Base-by-base conservation (phyloP, 2,797 vertebrate species). In the Sebastes hopkinsi region DNA sequence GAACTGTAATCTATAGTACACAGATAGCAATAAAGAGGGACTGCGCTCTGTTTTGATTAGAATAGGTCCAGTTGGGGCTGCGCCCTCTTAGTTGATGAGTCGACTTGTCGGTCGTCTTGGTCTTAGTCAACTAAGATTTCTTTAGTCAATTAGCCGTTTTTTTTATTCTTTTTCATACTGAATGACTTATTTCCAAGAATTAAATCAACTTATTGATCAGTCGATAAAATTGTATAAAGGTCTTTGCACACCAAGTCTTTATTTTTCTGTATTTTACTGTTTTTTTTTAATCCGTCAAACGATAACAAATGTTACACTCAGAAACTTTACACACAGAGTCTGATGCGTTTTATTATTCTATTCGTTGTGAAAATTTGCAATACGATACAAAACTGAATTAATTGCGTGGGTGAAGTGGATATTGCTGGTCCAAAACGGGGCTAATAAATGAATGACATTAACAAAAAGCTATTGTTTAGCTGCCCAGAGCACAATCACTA, bases 101-200 rank as follows among this genome's bases (percentile, higher is more conserved):
- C 52, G 4, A 50, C 18, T 50, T 50, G 18, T 50, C 18, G 8
- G 46, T 22, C 9, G 8, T 22, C 0, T 22, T 54, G n/a, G 4
- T 54, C 52, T 54, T 22, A 2, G 52, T 22, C 8, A 22, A 54
- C 20, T 22, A 54, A 11, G n/a, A 22, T 54, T 54, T 54, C 9
- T 52, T 22, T 22, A 11, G 52, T 54, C n/a, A 11, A n/a, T 52
- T 52, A 52, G 50, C 8, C 20, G 9, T 0, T 58, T 27, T 25
- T n/a, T 14, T 16, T 13, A 27, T 58, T 58, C 0, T 8, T 27
- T 27, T 58, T 27, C 6, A 22, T 18, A 22, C 0, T 54, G 0
- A 54, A 22, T 1, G 52, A n/a, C 9, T n/a, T 54, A 54, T 54
- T 54, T 54, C 9, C 20, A 54, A 54, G 52, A 54, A n/a, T 50